A percentile compares a stretch with the other conserved stretches of the same genome.
Conservation (phyloP, 2,797 vertebrate genomes). For the Anguilla anguilla region DNA sequence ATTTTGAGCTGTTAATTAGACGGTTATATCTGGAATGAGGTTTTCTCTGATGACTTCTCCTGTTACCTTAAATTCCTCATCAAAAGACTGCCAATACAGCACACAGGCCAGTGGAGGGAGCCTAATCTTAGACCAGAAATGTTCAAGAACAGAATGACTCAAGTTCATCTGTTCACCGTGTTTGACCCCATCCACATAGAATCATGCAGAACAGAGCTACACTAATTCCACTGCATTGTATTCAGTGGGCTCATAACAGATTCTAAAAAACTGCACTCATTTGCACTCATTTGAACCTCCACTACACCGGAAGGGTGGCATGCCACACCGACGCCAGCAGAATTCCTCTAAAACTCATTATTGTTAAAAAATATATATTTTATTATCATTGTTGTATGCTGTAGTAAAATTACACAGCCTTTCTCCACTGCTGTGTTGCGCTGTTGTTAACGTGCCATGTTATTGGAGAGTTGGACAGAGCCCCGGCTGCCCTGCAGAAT, state of each 20-base stretch:
- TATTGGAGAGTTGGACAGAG: neutral
- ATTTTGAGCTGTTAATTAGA: constrained; percentile 4
- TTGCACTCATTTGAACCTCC: neutral
- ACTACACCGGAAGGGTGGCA: neutral
- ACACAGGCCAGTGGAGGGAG: neutral
- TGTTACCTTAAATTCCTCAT: neutral
- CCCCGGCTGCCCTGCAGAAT: constrained; percentile 80
- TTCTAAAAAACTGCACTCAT: neutral
- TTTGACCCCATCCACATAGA: neutral
- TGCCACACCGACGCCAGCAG: neutral
- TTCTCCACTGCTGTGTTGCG: neutral
- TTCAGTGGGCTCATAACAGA: neutral
- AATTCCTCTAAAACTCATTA: neutral
- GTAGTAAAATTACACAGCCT: neutral
- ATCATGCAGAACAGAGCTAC: neutral
- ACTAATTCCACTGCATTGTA: neutral
- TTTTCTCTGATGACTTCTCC: neutral
- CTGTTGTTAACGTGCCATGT: neutral
- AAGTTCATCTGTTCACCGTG: neutral
- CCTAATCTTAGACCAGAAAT: too few species aligned
- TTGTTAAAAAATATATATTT: neutral
- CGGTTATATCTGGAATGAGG: neutral
- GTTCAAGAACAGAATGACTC: too few species aligned
- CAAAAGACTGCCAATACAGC: neutral
- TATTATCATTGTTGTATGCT: neutral